Base-by-base conservation (phyloP, 1,140 invertebrate genomes). In the Lerema accius region DNA sequence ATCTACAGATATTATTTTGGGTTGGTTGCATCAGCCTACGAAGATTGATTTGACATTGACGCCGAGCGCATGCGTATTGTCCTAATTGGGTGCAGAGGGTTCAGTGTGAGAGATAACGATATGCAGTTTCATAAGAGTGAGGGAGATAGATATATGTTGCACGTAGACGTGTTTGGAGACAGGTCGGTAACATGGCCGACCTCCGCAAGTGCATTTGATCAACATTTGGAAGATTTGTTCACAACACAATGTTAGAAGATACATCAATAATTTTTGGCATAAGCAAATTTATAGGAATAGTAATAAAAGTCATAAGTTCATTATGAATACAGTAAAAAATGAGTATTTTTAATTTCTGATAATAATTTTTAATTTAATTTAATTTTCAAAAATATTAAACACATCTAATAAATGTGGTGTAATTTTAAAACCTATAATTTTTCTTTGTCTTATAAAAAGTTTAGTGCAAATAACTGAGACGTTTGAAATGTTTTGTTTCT, bases 21-120 rank as follows among this genome's bases (percentile, higher is more conserved):
- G 71, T 67, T 48, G 63, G 80, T 84, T 89, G 86, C 86, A 89
- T 86, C 83, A 88, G 85, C 84, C 76, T 84, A 86, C 72, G 68
- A 80, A 73, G 80, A 90, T 90, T 90, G 86, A 90, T 90, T 90
- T 84, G 86, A 90, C 86, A 88, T 90, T 88, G 86, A 88, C 78
- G 81, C 70, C 63, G 71, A 70, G 78, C 86, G 86, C 86, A 90
- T 90, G 85, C 86, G 86, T 87, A 81, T 80, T 82, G 79, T 69
- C 78, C 82, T 86, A 90, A 83, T 88, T 88, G 79, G 65, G 65
- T 79, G 67, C 76, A 79, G 73, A 71, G 61, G 51, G 72, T 70
- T 62, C 60, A 64, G 62, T 48, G 59, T 23, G 28, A 59, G 77
- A 81, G 73, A 81, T 39, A 69, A 58, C 40, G 15, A 53, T 65